These are phyloP conservation scores for Ursus arctos DNA, from an alignment of 2,113 vertebrate genomes.

Conservation along the genomic window DNA sequence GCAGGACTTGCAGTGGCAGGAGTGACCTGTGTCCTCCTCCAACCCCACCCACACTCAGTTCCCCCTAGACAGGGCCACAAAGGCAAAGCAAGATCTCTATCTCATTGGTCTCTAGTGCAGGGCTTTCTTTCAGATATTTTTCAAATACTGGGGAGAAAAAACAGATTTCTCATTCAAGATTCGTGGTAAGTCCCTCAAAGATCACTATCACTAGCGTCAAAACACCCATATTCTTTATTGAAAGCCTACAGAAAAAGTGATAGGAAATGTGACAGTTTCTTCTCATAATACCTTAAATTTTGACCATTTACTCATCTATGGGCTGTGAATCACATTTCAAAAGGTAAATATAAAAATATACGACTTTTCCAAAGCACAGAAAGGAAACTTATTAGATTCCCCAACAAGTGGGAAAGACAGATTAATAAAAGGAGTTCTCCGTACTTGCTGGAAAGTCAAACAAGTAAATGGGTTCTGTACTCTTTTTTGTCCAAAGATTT, in stretches of 20 bases:
- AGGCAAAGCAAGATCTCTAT: neutral
- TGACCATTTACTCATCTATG: neutral
- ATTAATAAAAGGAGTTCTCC: neutral
- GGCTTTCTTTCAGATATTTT: neutral
- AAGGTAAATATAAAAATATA: neutral
- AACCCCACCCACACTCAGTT: neutral
- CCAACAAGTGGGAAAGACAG: neutral
- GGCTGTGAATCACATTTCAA: neutral
- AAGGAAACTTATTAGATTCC: neutral
- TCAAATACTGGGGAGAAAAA: neutral
- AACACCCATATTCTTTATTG: neutral
- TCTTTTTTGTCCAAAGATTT: neutral
- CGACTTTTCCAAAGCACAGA: neutral
- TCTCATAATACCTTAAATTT: neutral
- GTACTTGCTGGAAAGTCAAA: neutral
- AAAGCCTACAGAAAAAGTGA: neutral
- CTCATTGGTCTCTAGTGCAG: neutral
- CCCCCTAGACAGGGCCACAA: neutral
- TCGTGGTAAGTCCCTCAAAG: neutral
- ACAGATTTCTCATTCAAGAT: conserved; percentile 5
- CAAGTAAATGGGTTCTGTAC: neutral
- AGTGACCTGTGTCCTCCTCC: no score
- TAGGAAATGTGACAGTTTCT: neutral
- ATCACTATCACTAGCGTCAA: neutral
- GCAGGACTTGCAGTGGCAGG: no score